Percentiles rank a stretch among this genome's conserved stretches.
Evolutionary conservation across 2,113 vertebrate genomes (phyloP).

Genomic region (human (Homo sapiens)): GRCh38 chr15:62888501-62889000

Average conservation of each 20-base stretch:
- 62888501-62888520: no score
- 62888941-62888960: background rate
- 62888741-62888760: background rate
- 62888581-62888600: no score
- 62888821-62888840: background rate
- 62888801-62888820: background rate
- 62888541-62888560: no score
- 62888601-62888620: background rate
- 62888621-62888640: background rate
- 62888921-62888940: background rate
- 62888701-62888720: background rate
- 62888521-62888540: no score
- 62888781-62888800: background rate
- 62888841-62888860: background rate
- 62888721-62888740: background rate
- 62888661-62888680: background rate
- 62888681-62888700: background rate
- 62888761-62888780: background rate
- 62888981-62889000: background rate
- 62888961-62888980: background rate
- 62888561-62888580: no score
- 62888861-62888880: background rate
- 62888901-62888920: background rate
- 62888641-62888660: background rate
- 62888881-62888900: background rate